Evolutionary conservation across 2,888 invertebrate species (phyloP).

Genomic region (Eurois occulta): DNA sequence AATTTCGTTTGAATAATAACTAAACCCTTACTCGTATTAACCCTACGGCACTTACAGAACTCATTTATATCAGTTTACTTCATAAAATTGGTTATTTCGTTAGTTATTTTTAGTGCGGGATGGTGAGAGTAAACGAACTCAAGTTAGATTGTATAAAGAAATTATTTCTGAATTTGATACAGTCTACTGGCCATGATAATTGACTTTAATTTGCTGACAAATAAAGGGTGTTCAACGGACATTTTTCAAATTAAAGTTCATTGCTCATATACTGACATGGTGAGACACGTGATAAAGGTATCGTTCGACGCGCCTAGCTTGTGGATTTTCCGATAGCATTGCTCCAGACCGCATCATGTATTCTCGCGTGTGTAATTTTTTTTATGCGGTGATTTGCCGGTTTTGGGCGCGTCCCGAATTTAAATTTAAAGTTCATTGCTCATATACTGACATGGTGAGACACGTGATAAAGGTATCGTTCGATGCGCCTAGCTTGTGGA

Average conservation of each 20-base stretch:
- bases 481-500: too few species aligned
- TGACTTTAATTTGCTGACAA: background rate
- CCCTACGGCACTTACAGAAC: constrained; percentile 9
- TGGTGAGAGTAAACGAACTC: background rate
- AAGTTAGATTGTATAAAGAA: background rate
- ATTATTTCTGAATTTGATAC: background rate
- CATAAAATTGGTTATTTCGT: constrained; percentile 26
- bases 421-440: too few species aligned
- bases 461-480: too few species aligned
- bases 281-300: background rate
- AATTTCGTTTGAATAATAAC: constrained; percentile 33
- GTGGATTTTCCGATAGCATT: too few species aligned
- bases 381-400: too few species aligned
- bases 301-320: background rate
- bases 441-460: too few species aligned
- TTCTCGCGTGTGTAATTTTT: too few species aligned
- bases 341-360: too few species aligned
- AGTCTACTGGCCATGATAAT: background rate
- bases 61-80: constrained; percentile 26
- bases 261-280: background rate
- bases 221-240: background rate
- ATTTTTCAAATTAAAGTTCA: background rate
- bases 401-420: too few species aligned
- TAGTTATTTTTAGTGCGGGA: constrained; percentile 20
- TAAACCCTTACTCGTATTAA: constrained; percentile 13